Conservation (phyloP, 2,797 vertebrate species). For the Petrocephalus sullivani region DNA sequence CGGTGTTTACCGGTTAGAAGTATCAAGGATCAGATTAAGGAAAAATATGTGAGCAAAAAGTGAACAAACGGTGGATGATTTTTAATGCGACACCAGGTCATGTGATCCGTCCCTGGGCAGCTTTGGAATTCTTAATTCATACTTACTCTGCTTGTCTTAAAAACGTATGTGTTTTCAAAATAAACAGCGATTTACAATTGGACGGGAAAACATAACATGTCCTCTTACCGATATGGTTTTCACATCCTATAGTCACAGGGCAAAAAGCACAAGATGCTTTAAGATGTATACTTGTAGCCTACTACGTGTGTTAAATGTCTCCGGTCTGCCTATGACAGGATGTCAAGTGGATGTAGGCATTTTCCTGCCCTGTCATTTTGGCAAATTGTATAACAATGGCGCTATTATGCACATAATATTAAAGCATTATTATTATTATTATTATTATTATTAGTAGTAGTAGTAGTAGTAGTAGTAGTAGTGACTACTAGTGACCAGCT, state of each 20-base stretch:
- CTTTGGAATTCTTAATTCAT: not conserved
- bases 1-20: not conserved
- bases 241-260: not conserved
- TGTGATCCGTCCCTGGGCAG: not conserved
- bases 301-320: not conserved
- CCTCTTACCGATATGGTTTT: not conserved
- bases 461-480: not conserved
- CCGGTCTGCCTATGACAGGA: not conserved
- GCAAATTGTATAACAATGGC: too few species aligned
- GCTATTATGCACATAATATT: not conserved
- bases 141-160: not conserved
- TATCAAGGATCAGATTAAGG: not conserved
- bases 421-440: not conserved
- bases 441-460: not conserved
- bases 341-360: not conserved
- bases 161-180: not conserved
- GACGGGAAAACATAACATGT: not conserved
- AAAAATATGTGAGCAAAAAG: not conserved
- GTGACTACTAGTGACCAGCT: not conserved
- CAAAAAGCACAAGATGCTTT: too few species aligned
- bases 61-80: not conserved
- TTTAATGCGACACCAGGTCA: slow-evolving; percentile 5
- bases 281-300: not conserved
- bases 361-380: too few species aligned
- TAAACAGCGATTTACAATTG: not conserved